Percentiles rank a stretch among this genome's conserved stretches.
These are phyloP conservation scores for Hirudinaria manillensis DNA, from an alignment of 2,888 invertebrate species.

Conservation along the genomic window DNA sequence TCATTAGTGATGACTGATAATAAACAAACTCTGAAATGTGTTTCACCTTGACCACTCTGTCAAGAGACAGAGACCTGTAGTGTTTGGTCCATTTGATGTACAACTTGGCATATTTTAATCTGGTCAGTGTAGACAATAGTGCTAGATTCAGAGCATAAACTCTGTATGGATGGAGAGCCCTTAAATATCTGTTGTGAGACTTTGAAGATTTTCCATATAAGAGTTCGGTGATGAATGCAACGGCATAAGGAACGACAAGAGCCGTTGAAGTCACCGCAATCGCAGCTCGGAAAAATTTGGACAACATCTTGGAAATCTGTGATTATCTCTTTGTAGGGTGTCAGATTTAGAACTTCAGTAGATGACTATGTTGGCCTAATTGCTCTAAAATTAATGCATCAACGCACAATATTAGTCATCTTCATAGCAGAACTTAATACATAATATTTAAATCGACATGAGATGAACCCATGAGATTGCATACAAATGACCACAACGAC, in stretches of 20 bases:
- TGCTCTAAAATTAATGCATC: no score
- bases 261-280: constrained; percentile 43
- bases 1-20: no score
- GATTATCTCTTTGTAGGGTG: no score
- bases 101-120: constrained; percentile 42
- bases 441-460: no score
- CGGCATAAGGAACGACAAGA: constrained; percentile 48
- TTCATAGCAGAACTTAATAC: no score
- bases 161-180: constrained; percentile 47
- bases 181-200: constrained; percentile 42
- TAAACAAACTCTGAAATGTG: no score
- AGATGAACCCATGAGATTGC: no score
- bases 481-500: no score
- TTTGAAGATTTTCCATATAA: constrained; percentile 44
- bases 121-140: constrained; percentile 43
- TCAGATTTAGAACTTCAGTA: no score
- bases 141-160: constrained; percentile 48
- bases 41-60: constrained; percentile 44
- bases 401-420: no score
- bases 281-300: constrained; percentile 29
- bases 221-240: constrained; percentile 47
- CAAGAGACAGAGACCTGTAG: constrained; percentile 43
- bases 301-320: constrained; percentile 30
- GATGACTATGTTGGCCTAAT: no score
- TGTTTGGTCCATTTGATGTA: constrained; percentile 45